phyloP scores from a whole-genome alignment of 2,797 vertebrate genomes.

The Spea hammondii region DNA sequence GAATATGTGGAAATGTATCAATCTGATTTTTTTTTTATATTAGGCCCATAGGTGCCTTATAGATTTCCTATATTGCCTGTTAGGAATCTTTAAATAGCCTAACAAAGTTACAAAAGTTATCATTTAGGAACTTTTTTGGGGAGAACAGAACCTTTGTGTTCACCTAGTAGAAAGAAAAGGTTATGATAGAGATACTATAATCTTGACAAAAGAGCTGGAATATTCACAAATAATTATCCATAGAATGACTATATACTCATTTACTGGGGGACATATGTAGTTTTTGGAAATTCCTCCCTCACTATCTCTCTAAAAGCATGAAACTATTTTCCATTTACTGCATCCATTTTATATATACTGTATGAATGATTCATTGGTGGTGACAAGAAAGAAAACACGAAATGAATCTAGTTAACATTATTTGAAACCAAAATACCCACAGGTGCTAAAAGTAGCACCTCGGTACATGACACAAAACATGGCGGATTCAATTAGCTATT shows the following conservation, averaged over 20 bases:
- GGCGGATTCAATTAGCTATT: conserved; percentile 39
- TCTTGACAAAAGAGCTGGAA: too few species aligned
- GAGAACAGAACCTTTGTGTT: too few species aligned
- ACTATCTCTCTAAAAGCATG: neutral
- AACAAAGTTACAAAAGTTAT: too few species aligned
- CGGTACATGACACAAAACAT: conserved; percentile 33
- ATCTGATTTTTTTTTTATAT: too few species aligned
- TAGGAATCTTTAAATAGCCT: too few species aligned
- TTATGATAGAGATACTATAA: too few species aligned
- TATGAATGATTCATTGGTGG: conserved; percentile 37
- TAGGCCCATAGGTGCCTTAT: too few species aligned
- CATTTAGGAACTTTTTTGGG: too few species aligned
- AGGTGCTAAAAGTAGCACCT: conserved; percentile 38
- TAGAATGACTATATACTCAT: neutral
- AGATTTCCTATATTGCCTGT: too few species aligned
- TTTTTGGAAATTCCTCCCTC: neutral
- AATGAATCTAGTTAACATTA: conserved; percentile 14
- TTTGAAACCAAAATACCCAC: conserved; percentile 36
- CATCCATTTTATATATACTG: neutral
- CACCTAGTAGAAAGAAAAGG: too few species aligned
- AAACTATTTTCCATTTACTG: conserved; percentile 1
- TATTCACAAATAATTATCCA: neutral
- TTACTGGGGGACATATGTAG: conserved; percentile 4
- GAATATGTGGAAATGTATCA: too few species aligned
- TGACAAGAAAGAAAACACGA: conserved; percentile 15